Percentiles rank a stretch among this genome's conserved stretches.
Conservation (phyloP, 2,888 invertebrate species). For the Rhamphomyia laevipes region DNA sequence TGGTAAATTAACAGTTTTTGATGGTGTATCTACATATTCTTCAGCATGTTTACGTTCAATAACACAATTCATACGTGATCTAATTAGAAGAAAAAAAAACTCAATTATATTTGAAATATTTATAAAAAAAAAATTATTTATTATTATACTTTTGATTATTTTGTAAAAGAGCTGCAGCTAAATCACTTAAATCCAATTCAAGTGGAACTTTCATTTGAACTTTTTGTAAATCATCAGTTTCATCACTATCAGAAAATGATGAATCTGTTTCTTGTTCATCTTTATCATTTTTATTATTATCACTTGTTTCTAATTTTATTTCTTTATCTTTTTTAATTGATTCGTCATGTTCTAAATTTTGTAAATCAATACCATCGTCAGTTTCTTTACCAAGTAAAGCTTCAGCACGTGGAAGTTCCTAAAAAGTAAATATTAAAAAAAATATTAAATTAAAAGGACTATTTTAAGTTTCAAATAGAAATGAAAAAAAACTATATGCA, state of each 20-base stretch:
- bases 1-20: slow-evolving; percentile 50
- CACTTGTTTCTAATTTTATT: slow-evolving; percentile 7
- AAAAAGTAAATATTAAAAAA: slow-evolving; percentile 11
- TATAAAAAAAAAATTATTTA: background rate
- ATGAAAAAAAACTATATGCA: too few relatives aligned
- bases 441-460: too few relatives aligned
- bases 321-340: slow-evolving; percentile 5
- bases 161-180: slow-evolving; percentile 61
- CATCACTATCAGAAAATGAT: slow-evolving; percentile 46
- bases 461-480: too few relatives aligned
- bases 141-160: slow-evolving; percentile 53
- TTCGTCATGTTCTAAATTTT: slow-evolving; percentile 29
- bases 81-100: slow-evolving; percentile 20
- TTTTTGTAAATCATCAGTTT: slow-evolving; percentile 45
- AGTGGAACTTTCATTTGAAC: slow-evolving; percentile 60
- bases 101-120: background rate
- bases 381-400: slow-evolving; percentile 37
- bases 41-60: slow-evolving; percentile 77
- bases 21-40: slow-evolving; percentile 66
- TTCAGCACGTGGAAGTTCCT: slow-evolving; percentile 38
- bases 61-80: slow-evolving; percentile 80
- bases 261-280: slow-evolving; percentile 39
- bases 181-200: slow-evolving; percentile 70
- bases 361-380: slow-evolving; percentile 27
- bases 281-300: slow-evolving; percentile 10